phyloP scores from a whole-genome alignment of 2,888 invertebrate genomes.

The Dasypolia templi region DNA sequence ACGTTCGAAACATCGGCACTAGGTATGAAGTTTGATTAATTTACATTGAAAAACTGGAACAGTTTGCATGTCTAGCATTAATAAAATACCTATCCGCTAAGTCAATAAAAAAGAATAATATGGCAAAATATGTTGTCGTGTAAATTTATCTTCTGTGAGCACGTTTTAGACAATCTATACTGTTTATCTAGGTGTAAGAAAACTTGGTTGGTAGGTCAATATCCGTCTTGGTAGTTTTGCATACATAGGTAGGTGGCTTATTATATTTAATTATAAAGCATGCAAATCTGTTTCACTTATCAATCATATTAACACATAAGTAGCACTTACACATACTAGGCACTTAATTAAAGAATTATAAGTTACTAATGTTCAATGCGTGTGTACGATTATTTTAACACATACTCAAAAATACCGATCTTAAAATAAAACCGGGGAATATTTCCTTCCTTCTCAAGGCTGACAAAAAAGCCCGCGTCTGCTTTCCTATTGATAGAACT shows the following conservation, averaged over 20 bases:
- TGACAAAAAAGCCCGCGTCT: neutral
- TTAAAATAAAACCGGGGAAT: neutral
- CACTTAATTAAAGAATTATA: neutral
- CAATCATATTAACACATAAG: neutral
- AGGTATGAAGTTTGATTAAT: neutral
- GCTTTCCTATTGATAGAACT: constrained; percentile 21
- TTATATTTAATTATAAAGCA: neutral
- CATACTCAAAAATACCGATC: neutral
- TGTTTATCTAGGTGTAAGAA: constrained; percentile 5
- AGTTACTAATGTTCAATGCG: neutral
- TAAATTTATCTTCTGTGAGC: neutral
- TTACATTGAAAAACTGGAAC: neutral
- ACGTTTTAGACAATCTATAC: neutral
- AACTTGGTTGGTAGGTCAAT: neutral
- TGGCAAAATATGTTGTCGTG: neutral
- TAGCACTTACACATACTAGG: neutral
- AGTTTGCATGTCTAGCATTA: neutral
- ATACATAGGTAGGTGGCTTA: neutral
- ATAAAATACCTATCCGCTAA: neutral
- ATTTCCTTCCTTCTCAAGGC: neutral
- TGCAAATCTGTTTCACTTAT: constrained; percentile 1
- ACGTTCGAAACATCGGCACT: neutral
- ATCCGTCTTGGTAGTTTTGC: neutral
- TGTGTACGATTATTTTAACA: constrained; percentile 5
- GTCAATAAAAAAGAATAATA: neutral